Evolutionary conservation across 2,797 vertebrate genomes (phyloP).

Genomic region (Ctenosaura bakeri): DNA sequence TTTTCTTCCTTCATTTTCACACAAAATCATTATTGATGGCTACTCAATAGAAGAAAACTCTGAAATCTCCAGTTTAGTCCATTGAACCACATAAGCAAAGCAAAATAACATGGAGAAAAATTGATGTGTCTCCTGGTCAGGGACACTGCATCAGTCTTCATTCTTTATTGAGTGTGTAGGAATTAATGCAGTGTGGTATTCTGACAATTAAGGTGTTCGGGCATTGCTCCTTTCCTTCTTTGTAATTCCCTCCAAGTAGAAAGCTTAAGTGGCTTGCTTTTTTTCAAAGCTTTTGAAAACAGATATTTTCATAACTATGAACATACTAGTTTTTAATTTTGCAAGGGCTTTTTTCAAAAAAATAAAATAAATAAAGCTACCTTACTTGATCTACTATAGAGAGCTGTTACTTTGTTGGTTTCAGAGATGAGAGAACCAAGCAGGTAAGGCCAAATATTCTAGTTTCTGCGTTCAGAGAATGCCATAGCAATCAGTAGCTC

Average conservation of each 20-base stretch:
- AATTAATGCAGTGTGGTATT: no score
- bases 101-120: no score
- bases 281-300: background rate
- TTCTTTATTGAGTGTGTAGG: background rate
- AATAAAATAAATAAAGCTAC: background rate
- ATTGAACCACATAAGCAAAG: background rate
- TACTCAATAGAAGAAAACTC: background rate
- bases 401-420: background rate
- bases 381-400: background rate
- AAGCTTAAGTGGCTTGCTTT: background rate
- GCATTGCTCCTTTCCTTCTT: background rate
- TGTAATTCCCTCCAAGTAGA: background rate
- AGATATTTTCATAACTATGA: background rate
- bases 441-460: background rate
- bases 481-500: no score
- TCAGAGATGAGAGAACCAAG: background rate
- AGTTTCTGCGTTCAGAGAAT: background rate
- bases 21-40: no score
- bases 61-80: background rate
- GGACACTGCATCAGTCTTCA: background rate
- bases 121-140: no score
- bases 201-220: background rate
- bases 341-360: background rate
- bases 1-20: no score
- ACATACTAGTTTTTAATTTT: background rate